phyloP scores from a whole-genome alignment of 2,797 vertebrate genomes.

The Xerus rutilus region DNA sequence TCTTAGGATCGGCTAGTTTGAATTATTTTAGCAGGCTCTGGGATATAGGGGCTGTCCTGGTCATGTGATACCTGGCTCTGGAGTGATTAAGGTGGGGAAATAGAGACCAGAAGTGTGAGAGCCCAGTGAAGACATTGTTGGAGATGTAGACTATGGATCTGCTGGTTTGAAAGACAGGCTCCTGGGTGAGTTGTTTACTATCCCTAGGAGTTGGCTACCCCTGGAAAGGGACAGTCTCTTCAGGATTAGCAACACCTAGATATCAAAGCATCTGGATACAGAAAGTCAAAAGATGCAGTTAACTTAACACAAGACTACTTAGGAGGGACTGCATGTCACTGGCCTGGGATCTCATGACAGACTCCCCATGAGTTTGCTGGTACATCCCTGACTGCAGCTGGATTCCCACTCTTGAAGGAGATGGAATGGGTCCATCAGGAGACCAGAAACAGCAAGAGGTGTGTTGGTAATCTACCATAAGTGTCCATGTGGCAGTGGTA shows the following conservation, averaged over 20 bases:
- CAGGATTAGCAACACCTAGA: neutral
- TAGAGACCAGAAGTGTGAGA: neutral
- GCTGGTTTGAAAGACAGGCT: neutral
- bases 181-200: neutral
- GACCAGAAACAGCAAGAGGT: neutral
- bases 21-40: neutral
- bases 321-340: neutral
- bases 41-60: neutral
- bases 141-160: neutral
- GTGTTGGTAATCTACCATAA: fast-evolving
- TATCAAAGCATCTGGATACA: neutral
- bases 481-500: neutral
- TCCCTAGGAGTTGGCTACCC: neutral
- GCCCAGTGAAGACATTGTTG: neutral
- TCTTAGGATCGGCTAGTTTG: neutral
- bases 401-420: neutral
- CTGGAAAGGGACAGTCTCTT: neutral
- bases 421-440: neutral
- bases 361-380: fast-evolving
- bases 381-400: neutral
- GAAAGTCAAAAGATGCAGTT: neutral
- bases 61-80: neutral
- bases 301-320: neutral
- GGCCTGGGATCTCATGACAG: neutral
- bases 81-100: too few species aligned